Evolutionary conservation across 2,888 invertebrate genomes (phyloP), one percentile per base, ranked within the genome.

Genomic region (Meghimatium bilineatum): DNA sequence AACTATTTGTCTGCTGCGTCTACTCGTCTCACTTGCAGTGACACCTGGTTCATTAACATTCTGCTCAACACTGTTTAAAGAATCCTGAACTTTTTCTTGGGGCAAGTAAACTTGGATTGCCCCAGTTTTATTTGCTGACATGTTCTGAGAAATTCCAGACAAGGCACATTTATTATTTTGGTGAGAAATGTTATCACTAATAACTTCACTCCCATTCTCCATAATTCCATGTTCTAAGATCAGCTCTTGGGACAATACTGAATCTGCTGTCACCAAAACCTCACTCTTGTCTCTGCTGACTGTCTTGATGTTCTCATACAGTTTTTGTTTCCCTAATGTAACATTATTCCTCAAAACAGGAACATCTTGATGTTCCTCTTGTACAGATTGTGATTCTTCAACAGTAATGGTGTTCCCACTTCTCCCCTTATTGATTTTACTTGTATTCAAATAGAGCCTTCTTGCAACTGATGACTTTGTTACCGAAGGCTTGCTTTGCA

Each of bases 131-230:
- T 60, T n/a, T 38, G 77, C 63, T 34, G 63, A 63, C n/a, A 36
- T 63, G 26, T 77, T 77, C n/a, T 77, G 77, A 29, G 77, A 77
- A 63, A 77, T 77, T 36, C 36, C 63, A 14, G 60, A 77, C 17
- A 77, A 77, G 36, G 77, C 77, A 77, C 10, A 36, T 36, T 63
- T 63, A 36, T 60, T 76, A 14, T 77, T 63, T 32, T 38, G 52
- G 14, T 77, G 76, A 60, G 26, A 10, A 26, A 63, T 14, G 26
- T 77, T 63, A 60, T 77, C 60, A 36, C n/a, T 8, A 60, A 36
- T 63, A n/a, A 36, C 56, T 2, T 67, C 14, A 67, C 20, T 71
- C 38, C 38, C n/a, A 29, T 3, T n/a, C 1, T 72, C 72, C 38
- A 26, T 44, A 26, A 29, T 56, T 52, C 23, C 75, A 56, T 32